A percentile compares a stretch with the other conserved stretches of the same genome.
Evolutionary conservation across 2,888 invertebrate genomes (phyloP).

Genomic region (Notodonta dromedarius): DNA sequence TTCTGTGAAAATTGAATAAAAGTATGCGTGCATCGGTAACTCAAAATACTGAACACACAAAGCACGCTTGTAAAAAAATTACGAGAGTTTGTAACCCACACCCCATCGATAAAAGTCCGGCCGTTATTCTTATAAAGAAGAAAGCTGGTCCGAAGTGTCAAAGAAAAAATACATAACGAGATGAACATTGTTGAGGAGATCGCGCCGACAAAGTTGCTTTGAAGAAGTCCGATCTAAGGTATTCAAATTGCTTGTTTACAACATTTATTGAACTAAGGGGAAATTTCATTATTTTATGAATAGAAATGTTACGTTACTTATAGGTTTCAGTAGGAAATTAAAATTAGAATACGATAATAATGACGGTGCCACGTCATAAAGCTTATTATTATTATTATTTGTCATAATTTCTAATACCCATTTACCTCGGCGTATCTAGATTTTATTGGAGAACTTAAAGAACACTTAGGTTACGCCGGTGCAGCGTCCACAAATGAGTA

Average conservation of each 20-base stretch:
- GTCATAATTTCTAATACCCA: not conserved
- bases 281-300: not conserved
- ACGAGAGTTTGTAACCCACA: slow-evolving; percentile 11
- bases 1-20: no score
- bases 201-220: slow-evolving; percentile 17
- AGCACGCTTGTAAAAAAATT: slow-evolving; percentile 6
- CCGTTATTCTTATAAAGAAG: slow-evolving; percentile 14
- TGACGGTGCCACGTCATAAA: no score
- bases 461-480: slow-evolving; percentile 1
- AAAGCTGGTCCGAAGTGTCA: slow-evolving; percentile 19
- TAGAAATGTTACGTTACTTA: not conserved
- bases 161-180: slow-evolving; percentile 18
- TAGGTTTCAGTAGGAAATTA: not conserved
- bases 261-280: slow-evolving; percentile 5
- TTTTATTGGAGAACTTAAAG: not conserved
- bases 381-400: no score
- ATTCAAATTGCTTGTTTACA: slow-evolving; percentile 11
- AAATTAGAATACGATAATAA: not conserved
- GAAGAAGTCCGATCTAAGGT: slow-evolving; percentile 13
- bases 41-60: no score
- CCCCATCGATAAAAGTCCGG: not conserved
- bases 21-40: no score
- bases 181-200: slow-evolving; percentile 14
- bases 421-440: not conserved
- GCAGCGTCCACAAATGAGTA: slow-evolving; percentile 26